phyloP scores from a whole-genome alignment of 37 sponge, comb jelly and placozoan genomes.

The Ianthella basta region DNA sequence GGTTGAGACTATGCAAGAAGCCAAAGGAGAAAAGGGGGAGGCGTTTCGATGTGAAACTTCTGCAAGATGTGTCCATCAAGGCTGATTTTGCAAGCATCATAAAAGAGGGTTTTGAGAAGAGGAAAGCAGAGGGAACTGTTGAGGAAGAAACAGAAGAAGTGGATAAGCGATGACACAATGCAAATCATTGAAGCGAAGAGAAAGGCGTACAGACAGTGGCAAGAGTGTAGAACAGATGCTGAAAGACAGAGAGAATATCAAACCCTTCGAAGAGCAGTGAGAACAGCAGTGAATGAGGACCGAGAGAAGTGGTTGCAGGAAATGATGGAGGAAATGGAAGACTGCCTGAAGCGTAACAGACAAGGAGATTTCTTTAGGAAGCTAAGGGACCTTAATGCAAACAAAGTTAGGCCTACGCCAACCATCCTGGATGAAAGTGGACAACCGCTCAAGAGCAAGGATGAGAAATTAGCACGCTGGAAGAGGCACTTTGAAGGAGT shows the following conservation, averaged over 20 bases:
- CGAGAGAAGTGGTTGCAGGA: constrained; percentile 6
- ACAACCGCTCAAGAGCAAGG: neutral
- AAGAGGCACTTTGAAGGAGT: constrained; percentile 26
- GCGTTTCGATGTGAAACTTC: constrained; percentile 7
- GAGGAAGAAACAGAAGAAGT: constrained; percentile 15
- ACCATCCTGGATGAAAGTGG: constrained; percentile 33
- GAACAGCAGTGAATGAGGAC: constrained; percentile 5
- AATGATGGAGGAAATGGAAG: constrained; percentile 26
- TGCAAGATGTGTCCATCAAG: neutral
- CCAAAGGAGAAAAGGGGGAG: constrained; percentile 11
- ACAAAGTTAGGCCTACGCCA: neutral
- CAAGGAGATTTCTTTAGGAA: constrained; percentile 19
- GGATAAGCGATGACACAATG: constrained; percentile 26
- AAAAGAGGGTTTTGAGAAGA: neutral
- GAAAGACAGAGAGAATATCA: neutral
- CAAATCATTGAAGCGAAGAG: constrained; percentile 21
- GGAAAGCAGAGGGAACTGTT: constrained; percentile 3
- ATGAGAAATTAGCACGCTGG: constrained; percentile 4
- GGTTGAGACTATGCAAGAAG: neutral
- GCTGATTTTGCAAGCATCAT: neutral
- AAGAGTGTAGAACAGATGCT: constrained; percentile 12
- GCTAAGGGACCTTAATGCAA: constrained; percentile 19
- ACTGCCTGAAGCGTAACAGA: constrained; percentile 12
- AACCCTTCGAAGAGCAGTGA: constrained; percentile 14
- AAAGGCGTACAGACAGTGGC: neutral